Evolutionary conservation across 2,888 invertebrate species (phyloP), one percentile per base, ranked within the genome.

Genomic region (Odiellus spinosus): DNA sequence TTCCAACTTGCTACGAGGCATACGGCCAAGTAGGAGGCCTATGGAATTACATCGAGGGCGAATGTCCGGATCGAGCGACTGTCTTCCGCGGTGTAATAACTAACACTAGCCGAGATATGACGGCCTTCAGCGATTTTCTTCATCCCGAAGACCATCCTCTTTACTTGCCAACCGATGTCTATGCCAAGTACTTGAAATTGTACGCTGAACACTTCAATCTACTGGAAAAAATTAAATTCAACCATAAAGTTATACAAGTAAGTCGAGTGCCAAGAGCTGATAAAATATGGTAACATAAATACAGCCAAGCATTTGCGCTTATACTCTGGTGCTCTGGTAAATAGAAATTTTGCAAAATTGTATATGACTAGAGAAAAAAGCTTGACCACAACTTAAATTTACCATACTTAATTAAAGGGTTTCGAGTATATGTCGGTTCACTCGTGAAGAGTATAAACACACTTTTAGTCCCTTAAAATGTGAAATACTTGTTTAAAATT

Each of bases 121-220:
- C 57, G 11, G 59, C 63, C 2, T 64, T 60, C 53, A 64, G 64
- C 44, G 62, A 70, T 56, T 71, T 68, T 54, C 69, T 69, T 2
- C 64, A 66, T 2, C 43, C 50, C 12, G 45, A 59, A 35, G 56
- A 67, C 14, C 66, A 60, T 50, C 64, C 68, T n/a, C 65, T 64
- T 47, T 70, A 64, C 56, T 63, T 71, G 63, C 65, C 65, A 43
- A 67, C 71, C 51, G 47, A 49, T 26, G 58, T 62, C 48, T 61
- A 64, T 1, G 42, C 56, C 44, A 52, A 61, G 47, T 68, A 68
- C 54, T 49, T 65, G 40, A 51, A 46, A 18, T 46, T 44, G n/a
- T 59, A 58, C 38, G 53, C 51, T 6, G 47, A 53, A 12, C 35
- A 52, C 6, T 54, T 58, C 41, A 45, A 52, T 14, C 51, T 59